Evolutionary conservation across 2,797 vertebrate genomes (phyloP).

Genomic region (Acestrorhynchus altus): DNA sequence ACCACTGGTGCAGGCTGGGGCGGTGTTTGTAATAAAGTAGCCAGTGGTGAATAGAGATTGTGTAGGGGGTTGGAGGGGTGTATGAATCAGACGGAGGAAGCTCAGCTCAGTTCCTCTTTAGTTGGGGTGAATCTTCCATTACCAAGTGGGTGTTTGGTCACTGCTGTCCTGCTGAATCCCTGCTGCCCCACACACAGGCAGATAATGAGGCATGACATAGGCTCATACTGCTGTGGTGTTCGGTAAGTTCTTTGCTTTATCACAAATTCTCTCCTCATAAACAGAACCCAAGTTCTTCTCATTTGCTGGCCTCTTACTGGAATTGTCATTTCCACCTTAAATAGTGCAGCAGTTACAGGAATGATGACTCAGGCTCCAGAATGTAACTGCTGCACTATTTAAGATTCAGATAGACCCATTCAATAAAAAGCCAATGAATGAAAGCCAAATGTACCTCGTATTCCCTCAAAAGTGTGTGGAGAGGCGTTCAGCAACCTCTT

Average conservation of each 20-base stretch:
- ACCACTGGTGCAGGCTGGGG: neutral
- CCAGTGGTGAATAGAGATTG: neutral
- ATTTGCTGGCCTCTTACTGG: no score
- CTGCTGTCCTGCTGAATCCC: neutral
- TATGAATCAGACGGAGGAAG: conserved; percentile 18
- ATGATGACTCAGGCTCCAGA: no score
- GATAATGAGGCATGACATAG: no score
- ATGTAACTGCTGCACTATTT: no score
- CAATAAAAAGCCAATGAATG: no score
- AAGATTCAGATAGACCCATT: no score
- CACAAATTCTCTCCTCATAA: no score
- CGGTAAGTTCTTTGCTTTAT: neutral
- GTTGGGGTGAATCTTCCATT: conserved; percentile 8
- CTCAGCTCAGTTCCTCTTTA: conserved; percentile 23
- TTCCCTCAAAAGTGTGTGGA: neutral
- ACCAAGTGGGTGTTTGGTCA: neutral
- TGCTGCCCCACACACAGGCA: conserved; percentile 5
- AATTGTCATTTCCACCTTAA: no score
- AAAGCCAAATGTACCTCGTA: no score
- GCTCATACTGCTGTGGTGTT: conserved; percentile 10
- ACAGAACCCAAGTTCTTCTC: no score
- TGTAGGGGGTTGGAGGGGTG: neutral
- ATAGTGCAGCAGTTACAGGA: no score
- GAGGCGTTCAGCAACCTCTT: neutral
- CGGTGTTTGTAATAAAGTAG: neutral